phyloP scores from a whole-genome alignment of 2,888 invertebrate species.

The Lasioglossum pauxillum region DNA sequence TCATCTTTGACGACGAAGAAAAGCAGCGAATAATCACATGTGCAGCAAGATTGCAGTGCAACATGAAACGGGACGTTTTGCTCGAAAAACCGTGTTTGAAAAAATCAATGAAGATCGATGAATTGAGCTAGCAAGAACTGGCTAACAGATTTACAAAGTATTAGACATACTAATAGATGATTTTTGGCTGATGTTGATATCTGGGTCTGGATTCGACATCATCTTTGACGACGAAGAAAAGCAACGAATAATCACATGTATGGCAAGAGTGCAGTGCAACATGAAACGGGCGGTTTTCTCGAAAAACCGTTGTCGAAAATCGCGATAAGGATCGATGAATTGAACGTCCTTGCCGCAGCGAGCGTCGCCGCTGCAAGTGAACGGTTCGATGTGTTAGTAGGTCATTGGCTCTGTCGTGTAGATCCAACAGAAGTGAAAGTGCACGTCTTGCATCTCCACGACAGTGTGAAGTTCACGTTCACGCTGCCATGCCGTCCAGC shows the following conservation, averaged over 20 bases:
- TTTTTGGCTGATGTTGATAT: no score
- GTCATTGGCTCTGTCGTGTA: slow-evolving; percentile 81
- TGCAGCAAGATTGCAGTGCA: no score
- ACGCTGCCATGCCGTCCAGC: slow-evolving; percentile 62
- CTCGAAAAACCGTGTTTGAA: background rate
- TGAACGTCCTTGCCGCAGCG: slow-evolving; percentile 64
- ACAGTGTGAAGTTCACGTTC: slow-evolving; percentile 83
- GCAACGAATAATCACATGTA: no score
- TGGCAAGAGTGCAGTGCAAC: background rate
- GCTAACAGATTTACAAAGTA: no score
- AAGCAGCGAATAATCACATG: no score
- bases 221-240: no score
- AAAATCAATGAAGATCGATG: background rate
- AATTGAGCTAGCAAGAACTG: slow-evolving; percentile 31
- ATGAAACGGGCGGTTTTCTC: background rate
- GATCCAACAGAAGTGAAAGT: slow-evolving; percentile 82
- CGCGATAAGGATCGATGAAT: background rate
- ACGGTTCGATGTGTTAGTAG: slow-evolving; percentile 81
- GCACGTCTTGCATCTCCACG: slow-evolving; percentile 74
- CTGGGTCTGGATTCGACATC: no score
- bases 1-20: no score
- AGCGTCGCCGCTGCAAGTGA: slow-evolving; percentile 46
- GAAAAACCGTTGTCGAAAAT: background rate
- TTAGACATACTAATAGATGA: no score
- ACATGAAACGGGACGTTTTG: background rate